Percentiles rank a stretch among this genome's conserved stretches.
These are phyloP conservation scores for Streblospio benedicti DNA, from an alignment of 1,140 invertebrate genomes.

Conservation along the genomic window DNA sequence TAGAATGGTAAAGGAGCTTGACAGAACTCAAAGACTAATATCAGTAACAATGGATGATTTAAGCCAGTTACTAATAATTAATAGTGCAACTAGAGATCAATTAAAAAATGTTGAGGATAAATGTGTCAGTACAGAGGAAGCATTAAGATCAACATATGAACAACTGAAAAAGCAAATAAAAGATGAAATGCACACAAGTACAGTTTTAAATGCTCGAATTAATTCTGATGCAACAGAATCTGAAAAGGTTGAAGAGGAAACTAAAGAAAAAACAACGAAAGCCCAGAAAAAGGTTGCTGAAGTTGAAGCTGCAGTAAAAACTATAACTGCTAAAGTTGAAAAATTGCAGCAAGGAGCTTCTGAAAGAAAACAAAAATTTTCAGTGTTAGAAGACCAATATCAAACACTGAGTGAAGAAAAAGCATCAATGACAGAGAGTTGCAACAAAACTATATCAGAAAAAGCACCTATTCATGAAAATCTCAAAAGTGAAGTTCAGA, in stretches of 20 bases:
- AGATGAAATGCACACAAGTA: conserved; percentile 39
- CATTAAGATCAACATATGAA: conserved; percentile 30
- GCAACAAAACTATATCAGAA: too few relatives aligned
- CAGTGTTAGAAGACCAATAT: too few relatives aligned
- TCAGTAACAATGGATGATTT: conserved; percentile 33
- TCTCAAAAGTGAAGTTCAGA: conserved; percentile 24
- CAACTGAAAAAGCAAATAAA: conserved; percentile 35
- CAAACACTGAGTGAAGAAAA: too few relatives aligned
- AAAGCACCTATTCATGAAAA: too few relatives aligned
- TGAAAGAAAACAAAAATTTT: too few relatives aligned
- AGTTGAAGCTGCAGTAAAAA: too few relatives aligned
- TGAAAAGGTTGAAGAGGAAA: conserved; percentile 28
- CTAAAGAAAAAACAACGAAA: conserved; percentile 32
- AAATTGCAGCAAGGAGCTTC: too few relatives aligned
- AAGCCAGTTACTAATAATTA: conserved; percentile 22
- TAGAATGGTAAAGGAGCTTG: conserved; percentile 33
- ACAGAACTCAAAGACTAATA: conserved; percentile 27
- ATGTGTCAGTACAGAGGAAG: conserved; percentile 33
- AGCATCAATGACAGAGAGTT: too few relatives aligned
- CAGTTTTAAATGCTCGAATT: conserved; percentile 36
- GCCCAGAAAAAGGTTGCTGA: too few relatives aligned
- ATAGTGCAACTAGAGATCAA: conserved; percentile 29
- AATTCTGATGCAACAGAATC: conserved; percentile 31
- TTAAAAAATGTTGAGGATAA: conserved; percentile 33
- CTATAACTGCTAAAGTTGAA: too few relatives aligned